Conservation (phyloP, 37 sponge, comb jelly and placozoan genomes). For the Diacarnus erythraeanus region DNA sequence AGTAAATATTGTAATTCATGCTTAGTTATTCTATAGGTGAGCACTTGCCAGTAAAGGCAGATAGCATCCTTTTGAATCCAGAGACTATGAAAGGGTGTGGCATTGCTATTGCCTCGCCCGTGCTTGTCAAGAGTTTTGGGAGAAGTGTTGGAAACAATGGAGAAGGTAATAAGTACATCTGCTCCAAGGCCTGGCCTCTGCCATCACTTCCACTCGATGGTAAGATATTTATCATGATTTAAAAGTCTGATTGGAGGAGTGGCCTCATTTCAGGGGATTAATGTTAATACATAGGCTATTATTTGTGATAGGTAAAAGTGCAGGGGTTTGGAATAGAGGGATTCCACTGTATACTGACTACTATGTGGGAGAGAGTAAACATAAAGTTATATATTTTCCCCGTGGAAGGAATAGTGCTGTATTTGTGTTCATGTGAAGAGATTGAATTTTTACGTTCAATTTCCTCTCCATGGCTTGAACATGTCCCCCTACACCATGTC, state of each 20-base stretch:
- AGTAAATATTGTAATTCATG: background rate
- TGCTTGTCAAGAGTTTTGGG: conserved; percentile 11
- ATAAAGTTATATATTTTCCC: no score
- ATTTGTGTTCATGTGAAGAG: no score
- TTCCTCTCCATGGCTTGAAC: no score
- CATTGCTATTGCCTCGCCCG: conserved; percentile 33
- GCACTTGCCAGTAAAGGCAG: conserved; percentile 25
- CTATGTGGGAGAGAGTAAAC: no score
- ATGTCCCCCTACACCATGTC: no score
- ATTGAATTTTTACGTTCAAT: no score
- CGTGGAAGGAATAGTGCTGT: no score
- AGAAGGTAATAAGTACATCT: background rate
- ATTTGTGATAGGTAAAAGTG: no score
- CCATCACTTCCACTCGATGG: conserved; percentile 42
- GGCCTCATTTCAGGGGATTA: no score
- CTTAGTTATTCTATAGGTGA: conserved; percentile 16
- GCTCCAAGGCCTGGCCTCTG: conserved; percentile 61
- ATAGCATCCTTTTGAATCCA: conserved; percentile 57
- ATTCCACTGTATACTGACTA: no score
- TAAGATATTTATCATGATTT: background rate
- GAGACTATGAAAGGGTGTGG: conserved; percentile 59
- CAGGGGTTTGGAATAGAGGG: no score
- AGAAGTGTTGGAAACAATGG: background rate
- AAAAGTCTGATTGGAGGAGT: no score
- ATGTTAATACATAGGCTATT: background rate